Percentiles rank a stretch among this genome's conserved stretches.
Conservation (phyloP, 2,888 invertebrate species). For the Clepsis dumicolana region DNA sequence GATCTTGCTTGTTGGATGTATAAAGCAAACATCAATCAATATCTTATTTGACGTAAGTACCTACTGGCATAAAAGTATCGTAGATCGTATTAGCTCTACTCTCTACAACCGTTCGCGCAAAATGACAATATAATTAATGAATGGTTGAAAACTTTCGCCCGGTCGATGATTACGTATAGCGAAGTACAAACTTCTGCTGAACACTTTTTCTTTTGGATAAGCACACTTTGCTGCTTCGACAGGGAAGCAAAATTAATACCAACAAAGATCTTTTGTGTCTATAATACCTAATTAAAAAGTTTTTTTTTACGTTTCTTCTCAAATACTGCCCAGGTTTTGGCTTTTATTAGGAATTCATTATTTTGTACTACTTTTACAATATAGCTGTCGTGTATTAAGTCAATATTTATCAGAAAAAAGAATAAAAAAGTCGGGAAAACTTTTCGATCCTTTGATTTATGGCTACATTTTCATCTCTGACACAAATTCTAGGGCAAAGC, state of each 20-base stretch:
- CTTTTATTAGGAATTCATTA: too few relatives aligned
- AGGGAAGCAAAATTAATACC: background rate
- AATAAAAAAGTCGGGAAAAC: too few relatives aligned
- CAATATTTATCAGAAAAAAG: too few relatives aligned
- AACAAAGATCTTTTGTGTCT: background rate
- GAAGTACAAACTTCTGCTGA: conserved; percentile 20
- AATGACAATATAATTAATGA: conserved; percentile 33
- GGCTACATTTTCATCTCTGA: too few relatives aligned
- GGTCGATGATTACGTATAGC: conserved; percentile 23
- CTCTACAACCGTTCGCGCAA: background rate
- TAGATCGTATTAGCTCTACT: background rate
- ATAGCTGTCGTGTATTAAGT: too few relatives aligned
- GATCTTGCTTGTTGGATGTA: background rate
- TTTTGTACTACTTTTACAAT: too few relatives aligned
- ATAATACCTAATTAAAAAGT: too few relatives aligned
- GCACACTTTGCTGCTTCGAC: conserved; percentile 5
- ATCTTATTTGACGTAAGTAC: background rate
- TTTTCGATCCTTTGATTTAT: too few relatives aligned
- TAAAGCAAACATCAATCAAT: background rate
- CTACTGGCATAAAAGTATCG: background rate
- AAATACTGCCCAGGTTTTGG: too few relatives aligned
- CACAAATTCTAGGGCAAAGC: background rate
- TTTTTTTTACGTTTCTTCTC: too few relatives aligned
- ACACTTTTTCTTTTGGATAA: conserved; percentile 14
- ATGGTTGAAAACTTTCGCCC: conserved; percentile 22